phyloP scores from a whole-genome alignment of 2,797 vertebrate species.

The Dallia pectoralis region DNA sequence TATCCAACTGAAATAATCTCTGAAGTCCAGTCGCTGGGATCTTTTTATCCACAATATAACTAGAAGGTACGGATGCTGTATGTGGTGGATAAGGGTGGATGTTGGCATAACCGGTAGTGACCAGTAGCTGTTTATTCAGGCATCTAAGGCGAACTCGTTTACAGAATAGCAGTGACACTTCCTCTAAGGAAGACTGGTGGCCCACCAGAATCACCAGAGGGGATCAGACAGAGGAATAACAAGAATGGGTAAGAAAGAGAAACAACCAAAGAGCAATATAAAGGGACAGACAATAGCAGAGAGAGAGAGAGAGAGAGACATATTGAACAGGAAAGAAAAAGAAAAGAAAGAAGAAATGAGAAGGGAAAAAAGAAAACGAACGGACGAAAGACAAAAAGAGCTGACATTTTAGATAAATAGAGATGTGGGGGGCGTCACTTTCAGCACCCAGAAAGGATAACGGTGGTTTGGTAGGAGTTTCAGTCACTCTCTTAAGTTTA shows the following conservation, averaged over 20 bases:
- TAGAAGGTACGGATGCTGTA: too few species aligned
- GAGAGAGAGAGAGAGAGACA: not conserved
- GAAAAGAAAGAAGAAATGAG: not conserved
- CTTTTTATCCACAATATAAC: too few species aligned
- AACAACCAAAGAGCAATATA: not conserved
- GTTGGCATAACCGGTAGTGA: too few species aligned
- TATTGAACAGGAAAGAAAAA: not conserved
- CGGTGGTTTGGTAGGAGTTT: conserved; percentile 67
- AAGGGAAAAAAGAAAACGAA: conserved; percentile 19
- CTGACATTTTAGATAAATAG: too few species aligned
- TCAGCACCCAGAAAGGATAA: conserved; percentile 59
- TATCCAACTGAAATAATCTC: too few species aligned
- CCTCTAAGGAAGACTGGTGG: too few species aligned
- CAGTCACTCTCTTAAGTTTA: conserved; percentile 66
- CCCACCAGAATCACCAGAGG: conserved; percentile 19
- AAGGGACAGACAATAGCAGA: not conserved
- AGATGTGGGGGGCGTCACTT: conserved; percentile 18
- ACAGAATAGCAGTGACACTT: too few species aligned
- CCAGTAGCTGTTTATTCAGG: too few species aligned
- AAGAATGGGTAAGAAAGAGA: conserved; percentile 1
- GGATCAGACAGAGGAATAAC: conserved; percentile 31
- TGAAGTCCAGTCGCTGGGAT: too few species aligned
- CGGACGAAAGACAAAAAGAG: too few species aligned
- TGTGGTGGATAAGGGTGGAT: too few species aligned
- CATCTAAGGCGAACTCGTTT: too few species aligned